Conservation (phyloP, 2,888 invertebrate genomes). For the Molanna angustata region DNA sequence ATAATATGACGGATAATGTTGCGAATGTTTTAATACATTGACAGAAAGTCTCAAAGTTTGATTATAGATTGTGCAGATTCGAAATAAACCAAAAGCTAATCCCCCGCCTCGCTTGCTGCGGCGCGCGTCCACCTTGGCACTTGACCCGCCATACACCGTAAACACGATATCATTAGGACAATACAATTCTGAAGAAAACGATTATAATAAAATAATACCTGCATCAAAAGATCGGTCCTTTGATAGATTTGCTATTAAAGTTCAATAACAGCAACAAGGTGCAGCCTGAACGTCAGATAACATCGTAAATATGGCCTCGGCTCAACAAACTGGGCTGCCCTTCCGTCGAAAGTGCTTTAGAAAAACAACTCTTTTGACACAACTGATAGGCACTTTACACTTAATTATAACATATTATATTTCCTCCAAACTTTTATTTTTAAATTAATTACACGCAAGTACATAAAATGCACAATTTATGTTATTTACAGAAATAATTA, state of each 20-base stretch:
- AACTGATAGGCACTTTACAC: slow-evolving; percentile 22
- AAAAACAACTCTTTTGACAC: slow-evolving; percentile 21
- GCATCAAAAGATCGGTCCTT: slow-evolving; percentile 6
- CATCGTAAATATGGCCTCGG: slow-evolving; percentile 65
- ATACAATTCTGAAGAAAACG: slow-evolving; percentile 3
- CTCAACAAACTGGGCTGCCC: slow-evolving; percentile 30
- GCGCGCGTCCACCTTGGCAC: slow-evolving; percentile 30
- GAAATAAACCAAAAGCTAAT: slow-evolving; percentile 25
- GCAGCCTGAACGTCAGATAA: slow-evolving; percentile 58
- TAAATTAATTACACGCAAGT: slow-evolving; percentile 8
- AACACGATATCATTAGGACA: slow-evolving; percentile 17
- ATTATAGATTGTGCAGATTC: not conserved
- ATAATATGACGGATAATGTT: no score
- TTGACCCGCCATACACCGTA: slow-evolving; percentile 26
- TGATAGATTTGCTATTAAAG: slow-evolving; percentile 8
- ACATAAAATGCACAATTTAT: slow-evolving; percentile 24
- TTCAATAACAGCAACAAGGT: slow-evolving; percentile 33
- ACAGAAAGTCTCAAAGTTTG: no score
- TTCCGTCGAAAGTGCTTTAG: slow-evolving; percentile 24
- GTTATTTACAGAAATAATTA: slow-evolving; percentile 38
- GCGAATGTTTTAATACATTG: no score
- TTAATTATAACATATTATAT: slow-evolving; percentile 16
- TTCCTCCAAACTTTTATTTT: slow-evolving; percentile 12
- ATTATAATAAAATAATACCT: slow-evolving; percentile 16
- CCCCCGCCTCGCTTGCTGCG: slow-evolving; percentile 24